Evolutionary conservation across 2,113 vertebrate species (phyloP), one percentile per base, ranked within the genome.

Genomic region (Varanus salvator): DNA sequence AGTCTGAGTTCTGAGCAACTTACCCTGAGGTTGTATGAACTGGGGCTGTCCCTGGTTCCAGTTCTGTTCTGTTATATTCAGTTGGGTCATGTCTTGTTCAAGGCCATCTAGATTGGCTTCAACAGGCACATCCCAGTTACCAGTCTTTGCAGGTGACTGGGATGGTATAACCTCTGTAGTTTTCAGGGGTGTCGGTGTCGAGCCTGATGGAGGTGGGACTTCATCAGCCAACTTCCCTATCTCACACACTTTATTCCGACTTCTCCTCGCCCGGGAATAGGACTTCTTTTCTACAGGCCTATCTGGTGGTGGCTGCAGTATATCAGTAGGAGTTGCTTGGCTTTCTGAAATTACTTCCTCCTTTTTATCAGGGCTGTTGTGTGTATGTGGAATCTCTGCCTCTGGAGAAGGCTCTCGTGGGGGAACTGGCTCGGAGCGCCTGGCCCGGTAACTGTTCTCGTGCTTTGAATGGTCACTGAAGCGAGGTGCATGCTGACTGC

Each of bases 281-380:
- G 99, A 99, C 88, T 99, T 99, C 92, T 98, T 98, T 92, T 99
- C 99, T 2, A 99, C 89, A 0, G 98, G 98, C 88, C 97, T 97
- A 95, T 99, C 99, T 0, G 98, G 95, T 0, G 96, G 95, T 0
- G 96, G 92, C 83, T 97, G 96, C 0, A 84, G 88, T 5, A 92
- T n/a, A 0, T 97, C 96, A 0, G 95, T 80, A 71, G 91, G 54
- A 1, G 92, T n/a, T 15, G 92, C 85, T 87, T 96, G 81, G 93
- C 86, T 83, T 90, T 97, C 96, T 90, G 97, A n/a, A 93, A 95
- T 17, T 0, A 84, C 1, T 92, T 98, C 80, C 93, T 97, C 97
- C 92, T 97, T 97, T 34, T 95, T 71, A 64, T 85, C n/a, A 34
- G 95, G 80, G 94, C 94, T 91, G 95, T 94, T 71, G 17, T 97